Evolutionary conservation across 2,888 invertebrate genomes (phyloP), one percentile per base, ranked within the genome.

Genomic region (Drosophila recens): DNA sequence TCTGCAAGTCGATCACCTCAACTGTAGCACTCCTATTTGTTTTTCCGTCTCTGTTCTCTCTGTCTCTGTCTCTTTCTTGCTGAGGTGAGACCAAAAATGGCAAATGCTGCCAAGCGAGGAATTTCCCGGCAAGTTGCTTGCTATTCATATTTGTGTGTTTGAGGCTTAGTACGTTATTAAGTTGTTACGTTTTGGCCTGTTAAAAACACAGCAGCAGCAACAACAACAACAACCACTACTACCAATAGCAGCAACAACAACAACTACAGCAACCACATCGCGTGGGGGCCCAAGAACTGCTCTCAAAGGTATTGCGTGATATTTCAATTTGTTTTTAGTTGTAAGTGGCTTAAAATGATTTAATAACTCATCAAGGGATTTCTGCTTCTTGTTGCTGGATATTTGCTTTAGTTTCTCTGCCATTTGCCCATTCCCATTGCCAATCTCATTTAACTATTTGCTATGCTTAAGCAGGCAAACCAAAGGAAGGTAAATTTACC

Each of bases 291-390:
- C 15, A 20, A 15, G 11, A 46, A 38, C 68, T 79, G 56, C 71
- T 90, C 87, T 77, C 87, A 68, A 75, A 87, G 87, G 87, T 89
- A 90, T 90, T 87, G 90, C 87, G 87, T 90, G 90, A 87, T 87
- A 87, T 87, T 90, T 87, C 87, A 87, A 87, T 87, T 87, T 90
- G 90, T 87, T 89, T 87, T 90, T 90, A 87, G 87, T 90, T 87
- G 87, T 87, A 90, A 87, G 87, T 87, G 90, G 90, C 90, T 87
- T 90, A 90, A 86, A 89, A 90, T 88, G 90, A 90, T 90, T 90
- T 90, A 87, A 87, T 87, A 89, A 90, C 83, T 88, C 90, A 90
- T 88, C 88, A 85, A 86, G 90, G 90, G 90, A 89, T 88, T 89
- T 90, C 87, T 36, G 2, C 30, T 30, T 30, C 30, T 86, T 79